A percentile compares a stretch with the other conserved stretches of the same genome.
phyloP scores from a whole-genome alignment of 2,888 invertebrate genomes.

The Drosophila quasianomalipes region DNA sequence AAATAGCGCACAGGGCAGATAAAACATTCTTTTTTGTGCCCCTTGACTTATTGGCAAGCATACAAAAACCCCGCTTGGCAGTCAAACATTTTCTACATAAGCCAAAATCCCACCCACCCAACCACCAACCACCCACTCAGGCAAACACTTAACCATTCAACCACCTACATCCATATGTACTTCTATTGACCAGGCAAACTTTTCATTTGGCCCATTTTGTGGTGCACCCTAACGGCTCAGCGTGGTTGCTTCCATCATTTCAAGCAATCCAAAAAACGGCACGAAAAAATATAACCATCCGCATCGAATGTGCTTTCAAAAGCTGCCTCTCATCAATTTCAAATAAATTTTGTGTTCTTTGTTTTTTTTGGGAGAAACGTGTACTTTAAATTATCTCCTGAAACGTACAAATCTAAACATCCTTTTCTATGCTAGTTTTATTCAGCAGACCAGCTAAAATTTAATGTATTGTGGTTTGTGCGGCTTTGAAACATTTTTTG shows the following conservation, averaged over 20 bases:
- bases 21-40: constrained; percentile 52
- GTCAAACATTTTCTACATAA: constrained; percentile 36
- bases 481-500: not conserved
- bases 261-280: too few species aligned
- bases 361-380: not conserved
- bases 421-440: constrained; percentile 1
- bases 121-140: not conserved
- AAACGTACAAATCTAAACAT: constrained; percentile 10
- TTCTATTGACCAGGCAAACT: constrained; percentile 54
- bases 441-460: not conserved
- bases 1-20: constrained; percentile 67
- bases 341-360: constrained; percentile 13
- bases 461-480: not conserved
- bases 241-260: constrained; percentile 57
- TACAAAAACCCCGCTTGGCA: constrained; percentile 60
- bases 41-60: constrained; percentile 73
- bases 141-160: constrained; percentile 4
- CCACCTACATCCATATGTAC: constrained; percentile 9
- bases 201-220: constrained; percentile 60
- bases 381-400: constrained; percentile 12
- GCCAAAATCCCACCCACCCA: not conserved
- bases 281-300: constrained; percentile 4
- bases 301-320: constrained; percentile 42
- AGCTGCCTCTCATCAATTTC: constrained; percentile 53
- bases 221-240: constrained; percentile 51